Conservation (phyloP, 2,113 vertebrate species). For the Camelus dromedarius region DNA sequence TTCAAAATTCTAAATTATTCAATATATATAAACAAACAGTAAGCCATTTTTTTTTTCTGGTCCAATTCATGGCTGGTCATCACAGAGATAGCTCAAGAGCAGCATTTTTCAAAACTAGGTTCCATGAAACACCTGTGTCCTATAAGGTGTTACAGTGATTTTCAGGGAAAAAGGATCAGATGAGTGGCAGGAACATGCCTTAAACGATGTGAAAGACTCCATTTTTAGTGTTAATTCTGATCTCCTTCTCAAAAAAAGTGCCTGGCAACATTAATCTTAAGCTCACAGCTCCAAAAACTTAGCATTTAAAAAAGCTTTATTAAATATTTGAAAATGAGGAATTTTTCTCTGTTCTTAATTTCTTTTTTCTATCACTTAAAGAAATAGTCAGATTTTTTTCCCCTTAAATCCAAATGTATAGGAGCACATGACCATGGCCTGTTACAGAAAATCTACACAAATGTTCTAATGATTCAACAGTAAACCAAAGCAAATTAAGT, state of each 20-base stretch:
- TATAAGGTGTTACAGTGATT: background rate
- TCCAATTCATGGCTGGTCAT: background rate
- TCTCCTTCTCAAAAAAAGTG: constrained; percentile 11
- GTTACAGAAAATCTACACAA: constrained; percentile 34
- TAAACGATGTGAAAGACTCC: background rate
- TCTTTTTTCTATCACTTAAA: background rate
- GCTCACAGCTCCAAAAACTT: background rate
- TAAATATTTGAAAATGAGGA: constrained; percentile 41
- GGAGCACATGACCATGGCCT: background rate
- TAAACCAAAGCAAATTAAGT: background rate
- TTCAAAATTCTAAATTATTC: background rate
- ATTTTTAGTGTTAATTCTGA: constrained; percentile 35
- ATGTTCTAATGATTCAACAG: background rate
- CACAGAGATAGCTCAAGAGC: background rate
- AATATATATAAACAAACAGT: background rate
- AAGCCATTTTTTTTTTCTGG: background rate
- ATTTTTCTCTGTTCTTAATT: background rate
- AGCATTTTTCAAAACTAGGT: background rate
- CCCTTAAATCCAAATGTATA: background rate
- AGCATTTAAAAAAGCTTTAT: background rate
- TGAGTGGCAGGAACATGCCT: background rate
- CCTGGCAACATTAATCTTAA: constrained; percentile 36
- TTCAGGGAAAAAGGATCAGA: background rate
- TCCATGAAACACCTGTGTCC: background rate
- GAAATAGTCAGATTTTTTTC: background rate